Percentiles rank a stretch among this genome's conserved stretches.
Conservation (phyloP, 2,888 invertebrate species). For the Tuberolachnus salignus region DNA sequence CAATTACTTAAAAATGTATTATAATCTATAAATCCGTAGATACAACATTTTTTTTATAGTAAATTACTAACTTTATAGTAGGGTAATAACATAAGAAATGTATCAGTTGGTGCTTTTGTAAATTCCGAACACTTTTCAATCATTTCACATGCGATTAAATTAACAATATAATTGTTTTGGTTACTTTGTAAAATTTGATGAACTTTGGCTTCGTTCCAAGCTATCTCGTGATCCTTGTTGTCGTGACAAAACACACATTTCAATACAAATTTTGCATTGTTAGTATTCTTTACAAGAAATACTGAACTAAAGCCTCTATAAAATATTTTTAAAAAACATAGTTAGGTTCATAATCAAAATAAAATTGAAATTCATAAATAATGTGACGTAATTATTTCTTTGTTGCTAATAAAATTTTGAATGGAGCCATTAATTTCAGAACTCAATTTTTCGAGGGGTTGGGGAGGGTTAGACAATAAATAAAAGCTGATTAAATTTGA, state of each 20-base stretch:
- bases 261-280: constrained; percentile 74
- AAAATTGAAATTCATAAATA: no score
- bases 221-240: constrained; percentile 75
- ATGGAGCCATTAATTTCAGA: no score
- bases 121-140: constrained; percentile 42
- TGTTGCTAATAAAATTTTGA: no score
- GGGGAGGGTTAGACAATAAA: no score
- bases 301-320: constrained; percentile 82
- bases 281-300: constrained; percentile 75
- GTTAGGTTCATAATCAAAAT: background rate
- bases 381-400: no score
- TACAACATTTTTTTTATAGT: background rate
- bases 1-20: background rate
- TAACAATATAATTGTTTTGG: constrained; percentile 1
- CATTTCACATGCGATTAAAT: constrained; percentile 45
- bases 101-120: constrained; percentile 67
- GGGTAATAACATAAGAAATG: constrained; percentile 76
- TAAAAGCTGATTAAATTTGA: no score
- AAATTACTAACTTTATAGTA: constrained; percentile 69
- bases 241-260: constrained; percentile 83
- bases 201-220: constrained; percentile 76
- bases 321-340: no score
- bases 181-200: constrained; percentile 69
- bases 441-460: no score
- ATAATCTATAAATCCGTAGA: constrained; percentile 40